A percentile compares a stretch with the other conserved stretches of the same genome.
phyloP scores from a whole-genome alignment of 2,888 invertebrate genomes.

The Magallana nippona region DNA sequence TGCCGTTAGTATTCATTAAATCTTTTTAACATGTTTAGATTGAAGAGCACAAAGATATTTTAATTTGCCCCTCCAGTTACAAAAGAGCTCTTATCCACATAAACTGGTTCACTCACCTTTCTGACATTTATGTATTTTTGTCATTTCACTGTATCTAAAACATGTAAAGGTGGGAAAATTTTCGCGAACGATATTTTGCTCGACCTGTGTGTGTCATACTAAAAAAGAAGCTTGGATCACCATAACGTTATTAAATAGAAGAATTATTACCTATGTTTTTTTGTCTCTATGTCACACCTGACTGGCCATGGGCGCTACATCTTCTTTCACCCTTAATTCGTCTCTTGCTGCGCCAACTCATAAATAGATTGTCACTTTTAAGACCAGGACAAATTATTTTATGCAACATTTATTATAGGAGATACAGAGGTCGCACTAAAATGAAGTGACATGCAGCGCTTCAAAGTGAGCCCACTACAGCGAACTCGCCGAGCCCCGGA shows the following conservation, averaged over 20 bases:
- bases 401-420: conserved; percentile 43
- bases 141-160: conserved; percentile 12
- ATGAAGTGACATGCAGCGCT: conserved; percentile 18
- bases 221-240: not conserved
- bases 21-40: not conserved
- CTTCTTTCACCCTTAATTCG: conserved; percentile 34
- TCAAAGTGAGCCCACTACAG: not conserved
- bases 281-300: conserved; percentile 48
- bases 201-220: conserved; percentile 28
- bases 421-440: conserved; percentile 33
- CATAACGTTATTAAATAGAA: conserved; percentile 37
- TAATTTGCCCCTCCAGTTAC: conserved; percentile 25
- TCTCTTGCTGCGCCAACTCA: conserved; percentile 38
- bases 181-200: conserved; percentile 13
- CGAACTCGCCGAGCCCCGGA: conserved; percentile 6
- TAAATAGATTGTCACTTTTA: conserved; percentile 36
- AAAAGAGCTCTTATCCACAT: not conserved
- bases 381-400: conserved; percentile 38
- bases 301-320: conserved; percentile 40
- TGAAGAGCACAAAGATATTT: not conserved
- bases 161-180: conserved; percentile 25
- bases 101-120: not conserved
- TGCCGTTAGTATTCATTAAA: conserved; percentile 11
- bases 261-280: conserved; percentile 45
- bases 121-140: conserved; percentile 5